Evolutionary conservation across 2,113 vertebrate species (phyloP), one percentile per base, ranked within the genome.

Genomic region (Silurus meridionalis): DNA sequence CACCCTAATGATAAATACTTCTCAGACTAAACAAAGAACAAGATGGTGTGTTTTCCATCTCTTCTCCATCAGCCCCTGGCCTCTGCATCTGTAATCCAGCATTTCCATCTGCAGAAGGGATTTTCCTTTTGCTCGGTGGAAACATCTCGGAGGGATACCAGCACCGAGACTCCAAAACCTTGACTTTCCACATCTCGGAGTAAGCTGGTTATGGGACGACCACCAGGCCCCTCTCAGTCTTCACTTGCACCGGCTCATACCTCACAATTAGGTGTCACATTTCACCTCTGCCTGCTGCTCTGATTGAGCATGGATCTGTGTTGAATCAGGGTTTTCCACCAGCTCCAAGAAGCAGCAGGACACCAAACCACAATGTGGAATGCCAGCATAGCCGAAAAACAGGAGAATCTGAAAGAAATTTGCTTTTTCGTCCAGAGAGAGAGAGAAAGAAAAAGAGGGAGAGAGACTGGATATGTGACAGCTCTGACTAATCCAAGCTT

Each of bases 401-500:
- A 88, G 79, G 80, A 88, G 90, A 93, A 94, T 93, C 74, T 55
- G 55, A 57, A 78, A 78, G 83, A 48, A 87, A 90, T 88, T 89
- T 88, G 90, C 90, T 85, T 61, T 84, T 90, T 87, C 92, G 94
- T 94, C 93, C 89, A 80, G 90, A 86, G 89, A 90, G 87, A 91
- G 90, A 55, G 63, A 83, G 28, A 63, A 77, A 77, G 15, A 50
- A 14, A 23, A 6, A 78, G 52, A 15, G 74, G 25, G n/a, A 55
- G 23, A 25, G 50, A 55, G 74, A 77, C 83, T 86, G 87, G 7
- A 82, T 90, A 89, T 86, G 89, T 82, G 79, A 64, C 23, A 53
- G 86, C 87, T 93, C 93, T 93, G 92, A 93, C 91, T 94, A 93
- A 94, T 94, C 90, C 80, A 90, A 89, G 90, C 92, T 91, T 92